Conservation (phyloP, 2,888 invertebrate genomes). For the Carabus problematicus region DNA sequence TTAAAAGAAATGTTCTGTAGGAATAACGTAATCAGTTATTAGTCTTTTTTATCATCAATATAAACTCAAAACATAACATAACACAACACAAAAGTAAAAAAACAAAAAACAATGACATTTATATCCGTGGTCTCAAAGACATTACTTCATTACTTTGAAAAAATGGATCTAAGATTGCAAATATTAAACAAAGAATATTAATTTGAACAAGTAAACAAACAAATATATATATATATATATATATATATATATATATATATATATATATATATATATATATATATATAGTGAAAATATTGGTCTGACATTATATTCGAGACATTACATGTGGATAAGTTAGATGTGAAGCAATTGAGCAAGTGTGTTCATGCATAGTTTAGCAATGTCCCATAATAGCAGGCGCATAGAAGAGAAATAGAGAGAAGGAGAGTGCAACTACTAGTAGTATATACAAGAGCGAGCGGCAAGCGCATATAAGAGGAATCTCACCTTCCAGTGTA, state of each 20-base stretch:
- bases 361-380: too few species aligned
- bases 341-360: too few species aligned
- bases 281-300: not conserved
- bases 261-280: not conserved
- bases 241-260: not conserved
- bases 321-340: not conserved
- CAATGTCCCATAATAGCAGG: too few species aligned
- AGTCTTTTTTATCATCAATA: not conserved
- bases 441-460: not conserved
- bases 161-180: too few species aligned
- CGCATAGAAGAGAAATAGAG: too few species aligned
- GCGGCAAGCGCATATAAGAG: not conserved
- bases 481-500: conserved; percentile 68
- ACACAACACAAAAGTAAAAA: conserved; percentile 7
- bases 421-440: not conserved
- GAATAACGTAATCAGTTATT: conserved; percentile 44
- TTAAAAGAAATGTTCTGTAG: conserved; percentile 87
- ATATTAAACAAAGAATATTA: too few species aligned
- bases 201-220: too few species aligned
- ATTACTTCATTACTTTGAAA: too few species aligned
- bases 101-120: conserved; percentile 21
- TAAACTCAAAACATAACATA: not conserved
- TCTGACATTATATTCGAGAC: not conserved
- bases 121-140: not conserved
- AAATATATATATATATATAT: too few species aligned